Evolutionary conservation across 2,797 vertebrate species (phyloP).

Genomic region (Lophius americanus): DNA sequence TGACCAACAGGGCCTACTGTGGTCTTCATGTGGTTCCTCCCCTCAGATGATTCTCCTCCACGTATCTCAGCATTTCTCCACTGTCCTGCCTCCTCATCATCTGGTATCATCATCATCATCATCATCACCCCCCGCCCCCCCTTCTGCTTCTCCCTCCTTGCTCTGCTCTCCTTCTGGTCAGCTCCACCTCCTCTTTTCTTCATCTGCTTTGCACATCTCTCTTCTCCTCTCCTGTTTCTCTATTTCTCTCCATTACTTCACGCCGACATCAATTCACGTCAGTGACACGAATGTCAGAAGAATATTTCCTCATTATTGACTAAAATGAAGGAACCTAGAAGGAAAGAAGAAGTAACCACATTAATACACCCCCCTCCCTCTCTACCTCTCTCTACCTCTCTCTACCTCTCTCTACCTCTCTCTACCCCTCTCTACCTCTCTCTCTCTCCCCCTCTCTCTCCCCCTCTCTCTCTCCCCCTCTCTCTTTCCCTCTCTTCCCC

Average conservation of each 20-base stretch:
- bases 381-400: background rate
- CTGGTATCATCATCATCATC: slow-evolving; percentile 12
- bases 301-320: slow-evolving; percentile 43
- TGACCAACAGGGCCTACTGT: too few relatives aligned
- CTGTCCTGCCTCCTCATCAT: too few relatives aligned
- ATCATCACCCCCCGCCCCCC: slow-evolving; percentile 23
- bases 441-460: slow-evolving; percentile 5
- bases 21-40: slow-evolving; percentile 2
- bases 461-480: slow-evolving; percentile 1
- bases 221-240: slow-evolving; percentile 17
- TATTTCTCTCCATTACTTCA: slow-evolving; percentile 17
- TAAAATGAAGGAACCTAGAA: slow-evolving; percentile 37
- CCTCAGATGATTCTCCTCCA: slow-evolving; percentile 19
- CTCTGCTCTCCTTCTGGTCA: slow-evolving; percentile 33
- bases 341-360: slow-evolving; percentile 11
- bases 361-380: slow-evolving; percentile 31
- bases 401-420: background rate
- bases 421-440: too few relatives aligned
- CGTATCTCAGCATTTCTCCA: too few relatives aligned
- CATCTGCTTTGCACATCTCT: slow-evolving; percentile 16
- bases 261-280: slow-evolving; percentile 26
- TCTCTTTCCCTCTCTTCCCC: background rate
- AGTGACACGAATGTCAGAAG: slow-evolving; percentile 38
- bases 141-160: slow-evolving; percentile 44
- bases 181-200: slow-evolving; percentile 37